phyloP scores from a whole-genome alignment of 2,888 invertebrate genomes.

The Chloroclystis v-ata region DNA sequence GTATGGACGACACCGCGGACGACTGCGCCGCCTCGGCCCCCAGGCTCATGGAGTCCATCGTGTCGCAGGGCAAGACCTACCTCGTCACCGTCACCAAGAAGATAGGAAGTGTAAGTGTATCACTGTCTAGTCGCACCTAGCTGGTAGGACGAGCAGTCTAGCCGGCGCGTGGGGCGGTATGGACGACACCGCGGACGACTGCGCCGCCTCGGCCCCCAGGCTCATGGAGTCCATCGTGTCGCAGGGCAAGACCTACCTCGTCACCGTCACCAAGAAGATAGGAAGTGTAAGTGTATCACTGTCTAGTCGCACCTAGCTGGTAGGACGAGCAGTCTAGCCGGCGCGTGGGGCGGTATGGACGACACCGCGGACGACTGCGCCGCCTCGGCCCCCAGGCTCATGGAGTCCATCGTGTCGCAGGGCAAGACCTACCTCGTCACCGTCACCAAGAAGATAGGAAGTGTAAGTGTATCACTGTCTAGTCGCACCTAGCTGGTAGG shows the following conservation, averaged over 20 bases:
- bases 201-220: neutral
- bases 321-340: too few relatives aligned
- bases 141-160: neutral
- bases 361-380: too few relatives aligned
- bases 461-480: too few relatives aligned
- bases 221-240: constrained; percentile 23
- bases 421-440: too few relatives aligned
- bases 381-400: too few relatives aligned
- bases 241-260: constrained; percentile 65
- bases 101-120: constrained; percentile 60
- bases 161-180: neutral
- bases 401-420: too few relatives aligned
- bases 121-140: too few relatives aligned
- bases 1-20: neutral
- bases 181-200: neutral
- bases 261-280: constrained; percentile 63
- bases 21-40: neutral
- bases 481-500: too few relatives aligned
- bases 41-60: neutral
- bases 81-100: constrained; percentile 64
- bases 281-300: constrained; percentile 59
- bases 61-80: constrained; percentile 62
- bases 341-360: too few relatives aligned
- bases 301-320: too few relatives aligned
- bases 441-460: too few relatives aligned